Conservation (phyloP, 2,113 vertebrate genomes). For the Alosa alosa region DNA sequence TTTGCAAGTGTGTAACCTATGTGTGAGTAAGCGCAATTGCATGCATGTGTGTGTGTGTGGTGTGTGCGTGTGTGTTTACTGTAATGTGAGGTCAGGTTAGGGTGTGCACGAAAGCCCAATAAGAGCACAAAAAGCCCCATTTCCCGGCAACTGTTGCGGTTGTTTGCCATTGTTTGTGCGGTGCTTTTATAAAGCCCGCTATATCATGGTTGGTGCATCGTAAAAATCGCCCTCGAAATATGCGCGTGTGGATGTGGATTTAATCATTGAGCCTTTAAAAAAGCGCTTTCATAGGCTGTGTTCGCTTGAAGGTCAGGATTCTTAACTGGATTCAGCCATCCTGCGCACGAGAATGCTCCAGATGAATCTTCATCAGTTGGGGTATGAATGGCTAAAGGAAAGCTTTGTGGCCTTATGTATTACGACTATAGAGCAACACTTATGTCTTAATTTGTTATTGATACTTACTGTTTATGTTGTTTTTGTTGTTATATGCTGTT, state of each 20-base stretch:
- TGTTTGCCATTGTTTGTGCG: slow-evolving; percentile 29
- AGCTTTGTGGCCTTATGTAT: neutral
- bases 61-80: neutral
- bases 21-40: neutral
- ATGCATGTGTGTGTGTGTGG: neutral
- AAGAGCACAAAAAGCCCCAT: neutral
- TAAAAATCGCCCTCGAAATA: slow-evolving; percentile 26
- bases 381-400: neutral
- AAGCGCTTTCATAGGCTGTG: neutral
- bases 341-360: neutral
- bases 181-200: slow-evolving; percentile 32
- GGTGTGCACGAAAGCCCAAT: slow-evolving; percentile 19
- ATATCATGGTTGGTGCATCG: slow-evolving; percentile 22
- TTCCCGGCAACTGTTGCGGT: slow-evolving; percentile 12
- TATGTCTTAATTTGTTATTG: neutral
- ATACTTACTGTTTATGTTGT: neutral
- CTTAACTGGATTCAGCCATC: neutral
- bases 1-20: neutral
- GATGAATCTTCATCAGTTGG: neutral
- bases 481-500: no score
- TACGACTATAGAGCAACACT: neutral
- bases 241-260: neutral
- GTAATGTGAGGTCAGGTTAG: slow-evolving; percentile 26
- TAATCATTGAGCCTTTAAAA: neutral
- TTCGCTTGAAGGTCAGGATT: slow-evolving; percentile 12